phyloP scores from a whole-genome alignment of 2,113 vertebrate species.

The Sebastes fasciatus region DNA sequence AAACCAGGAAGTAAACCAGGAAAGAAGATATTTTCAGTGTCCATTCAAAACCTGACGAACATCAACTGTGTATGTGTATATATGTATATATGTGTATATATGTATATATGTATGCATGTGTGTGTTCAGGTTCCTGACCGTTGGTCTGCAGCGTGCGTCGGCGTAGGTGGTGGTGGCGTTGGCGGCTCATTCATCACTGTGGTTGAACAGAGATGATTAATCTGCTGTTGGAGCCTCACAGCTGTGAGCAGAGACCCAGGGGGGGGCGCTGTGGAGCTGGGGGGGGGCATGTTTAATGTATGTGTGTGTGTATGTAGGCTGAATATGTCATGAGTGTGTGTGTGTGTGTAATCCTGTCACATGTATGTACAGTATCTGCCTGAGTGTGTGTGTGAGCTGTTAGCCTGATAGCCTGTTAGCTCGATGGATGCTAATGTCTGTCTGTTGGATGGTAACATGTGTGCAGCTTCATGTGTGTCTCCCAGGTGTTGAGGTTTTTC shows the following conservation, averaged over 20 bases:
- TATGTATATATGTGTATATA: not conserved
- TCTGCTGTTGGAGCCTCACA: constrained; percentile 78
- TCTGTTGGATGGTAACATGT: not conserved
- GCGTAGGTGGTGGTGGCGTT: constrained; percentile 41
- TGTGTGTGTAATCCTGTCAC: constrained; percentile 6
- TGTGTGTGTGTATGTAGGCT: not conserved
- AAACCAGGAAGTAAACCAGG: no score
- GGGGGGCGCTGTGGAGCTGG: not conserved
- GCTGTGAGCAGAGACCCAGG: constrained; percentile 78
- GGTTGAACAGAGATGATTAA: constrained; percentile 81
- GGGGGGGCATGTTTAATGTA: not conserved
- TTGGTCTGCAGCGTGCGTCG: constrained; percentile 50
- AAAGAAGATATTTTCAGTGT: no score
- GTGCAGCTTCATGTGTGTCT: constrained; percentile 5
- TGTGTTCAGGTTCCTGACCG: constrained; percentile 41
- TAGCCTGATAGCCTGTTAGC: not conserved
- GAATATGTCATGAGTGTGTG: not conserved
- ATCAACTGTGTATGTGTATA: not conserved
- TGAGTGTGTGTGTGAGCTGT: not conserved
- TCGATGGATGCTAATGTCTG: not conserved
- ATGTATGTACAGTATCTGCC: not conserved
- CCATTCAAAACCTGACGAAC: no score
- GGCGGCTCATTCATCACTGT: constrained; percentile 82
- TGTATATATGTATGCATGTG: not conserved
- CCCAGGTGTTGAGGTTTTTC: constrained; percentile 28